Conservation (phyloP, 2,113 vertebrate species). For the Procapra przewalskii region DNA sequence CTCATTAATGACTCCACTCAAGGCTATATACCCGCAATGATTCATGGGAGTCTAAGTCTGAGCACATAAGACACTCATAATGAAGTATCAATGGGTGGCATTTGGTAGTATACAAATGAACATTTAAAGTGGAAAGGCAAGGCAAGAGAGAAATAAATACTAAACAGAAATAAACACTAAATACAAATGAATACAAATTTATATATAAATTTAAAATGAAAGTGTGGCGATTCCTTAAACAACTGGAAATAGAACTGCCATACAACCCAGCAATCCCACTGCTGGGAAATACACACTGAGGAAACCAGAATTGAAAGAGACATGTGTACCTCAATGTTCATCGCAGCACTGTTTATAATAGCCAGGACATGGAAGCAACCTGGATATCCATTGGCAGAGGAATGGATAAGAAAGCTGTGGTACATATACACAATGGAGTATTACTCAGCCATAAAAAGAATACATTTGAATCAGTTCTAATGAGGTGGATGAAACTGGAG, state of each 20-base stretch:
- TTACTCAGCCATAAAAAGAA: not conserved
- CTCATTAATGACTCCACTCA: not conserved
- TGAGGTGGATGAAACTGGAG: not conserved
- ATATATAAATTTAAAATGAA: not conserved
- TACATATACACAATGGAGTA: not conserved
- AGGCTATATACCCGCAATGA: rapidly evolving
- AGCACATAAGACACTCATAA: not conserved
- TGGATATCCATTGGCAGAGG: rapidly evolving
- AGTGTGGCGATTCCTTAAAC: not conserved
- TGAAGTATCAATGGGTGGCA: not conserved
- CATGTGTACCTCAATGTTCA: rapidly evolving
- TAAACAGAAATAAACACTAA: not conserved
- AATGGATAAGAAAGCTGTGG: not conserved
- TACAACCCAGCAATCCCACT: not conserved
- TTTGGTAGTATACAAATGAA: not conserved
- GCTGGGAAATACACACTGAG: rapidly evolving
- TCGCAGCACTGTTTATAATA: rapidly evolving
- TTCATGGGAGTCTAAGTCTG: not conserved
- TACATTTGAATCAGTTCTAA: not conserved
- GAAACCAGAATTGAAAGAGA: not conserved
- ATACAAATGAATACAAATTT: not conserved
- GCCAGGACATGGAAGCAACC: not conserved
- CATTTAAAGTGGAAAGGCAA: not conserved
- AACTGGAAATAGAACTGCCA: not conserved
- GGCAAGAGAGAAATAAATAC: not conserved